A percentile compares a stretch with the other conserved stretches of the same genome.
phyloP scores from a whole-genome alignment of 2,797 vertebrate species.

The Semotilus atromaculatus region DNA sequence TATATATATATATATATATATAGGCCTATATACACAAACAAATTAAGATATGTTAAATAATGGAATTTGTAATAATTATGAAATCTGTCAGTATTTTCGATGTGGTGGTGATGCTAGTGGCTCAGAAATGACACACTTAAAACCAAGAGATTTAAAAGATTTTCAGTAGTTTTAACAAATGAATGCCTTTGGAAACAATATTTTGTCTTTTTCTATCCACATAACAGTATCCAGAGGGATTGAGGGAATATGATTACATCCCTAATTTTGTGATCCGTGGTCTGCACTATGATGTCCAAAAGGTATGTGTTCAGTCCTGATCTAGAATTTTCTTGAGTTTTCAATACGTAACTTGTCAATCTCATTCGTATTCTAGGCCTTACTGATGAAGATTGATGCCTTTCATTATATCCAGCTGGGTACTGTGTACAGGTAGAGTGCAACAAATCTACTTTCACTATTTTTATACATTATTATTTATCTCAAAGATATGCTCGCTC shows the following conservation, averaged over 20 bases:
- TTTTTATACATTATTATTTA: not conserved
- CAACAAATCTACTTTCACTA: not conserved
- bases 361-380: conserved; percentile 76
- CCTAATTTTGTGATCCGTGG: conserved; percentile 94
- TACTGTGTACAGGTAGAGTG: conserved; percentile 93
- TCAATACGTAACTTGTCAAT: not conserved
- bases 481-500: not conserved
- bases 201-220: conserved; percentile 24
- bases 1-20: too few relatives aligned
- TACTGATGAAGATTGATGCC: conserved; percentile 99
- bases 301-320: conserved; percentile 77
- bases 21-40: not conserved
- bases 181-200: not conserved
- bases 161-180: not conserved
- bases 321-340: not conserved
- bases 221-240: conserved; percentile 88
- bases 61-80: not conserved
- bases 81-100: not conserved
- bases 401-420: conserved; percentile 99
- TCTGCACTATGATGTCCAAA: conserved; percentile 97
- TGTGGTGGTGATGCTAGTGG: not conserved
- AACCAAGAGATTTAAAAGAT: not conserved
- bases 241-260: conserved; percentile 92
- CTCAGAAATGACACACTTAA: not conserved
- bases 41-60: too few relatives aligned